Evolutionary conservation across 1,140 invertebrate species (phyloP).

Genomic region (Drosophila nikananu): DNA sequence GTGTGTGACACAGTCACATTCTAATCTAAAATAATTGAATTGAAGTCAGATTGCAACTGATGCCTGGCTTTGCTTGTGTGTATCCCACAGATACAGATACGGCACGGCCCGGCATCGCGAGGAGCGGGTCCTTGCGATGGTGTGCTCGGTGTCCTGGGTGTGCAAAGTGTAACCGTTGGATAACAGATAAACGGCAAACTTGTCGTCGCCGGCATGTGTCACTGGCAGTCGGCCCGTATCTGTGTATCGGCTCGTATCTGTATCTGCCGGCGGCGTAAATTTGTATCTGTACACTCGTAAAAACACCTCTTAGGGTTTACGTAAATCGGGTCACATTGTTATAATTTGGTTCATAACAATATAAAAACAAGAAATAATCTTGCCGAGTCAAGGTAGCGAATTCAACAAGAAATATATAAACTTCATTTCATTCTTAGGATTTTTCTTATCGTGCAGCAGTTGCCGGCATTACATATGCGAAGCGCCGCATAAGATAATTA

Average conservation of each 20-base stretch:
- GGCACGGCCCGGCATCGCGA: conserved; percentile 19
- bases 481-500: conserved; percentile 58
- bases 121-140: conserved; percentile 10
- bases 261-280: conserved; percentile 29
- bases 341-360: neutral
- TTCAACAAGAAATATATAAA: neutral
- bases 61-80: conserved; percentile 50
- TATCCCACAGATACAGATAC: conserved; percentile 47
- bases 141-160: conserved; percentile 29
- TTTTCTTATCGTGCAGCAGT: neutral
- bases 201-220: conserved; percentile 49
- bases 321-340: neutral
- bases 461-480: conserved; percentile 53
- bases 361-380: neutral
- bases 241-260: conserved; percentile 28
- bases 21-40: conserved; percentile 84
- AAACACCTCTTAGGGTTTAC: neutral
- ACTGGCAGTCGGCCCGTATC: conserved; percentile 52
- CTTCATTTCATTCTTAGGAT: neutral
- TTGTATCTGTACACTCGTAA: conserved; percentile 21
- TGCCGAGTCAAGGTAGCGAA: neutral
- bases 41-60: conserved; percentile 84
- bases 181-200: conserved; percentile 43
- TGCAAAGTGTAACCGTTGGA: conserved; percentile 63
- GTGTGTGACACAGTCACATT: conserved; percentile 82